Evolutionary conservation across 2,888 invertebrate genomes (phyloP), one percentile per base, ranked within the genome.

Genomic region (Bombylius major): DNA sequence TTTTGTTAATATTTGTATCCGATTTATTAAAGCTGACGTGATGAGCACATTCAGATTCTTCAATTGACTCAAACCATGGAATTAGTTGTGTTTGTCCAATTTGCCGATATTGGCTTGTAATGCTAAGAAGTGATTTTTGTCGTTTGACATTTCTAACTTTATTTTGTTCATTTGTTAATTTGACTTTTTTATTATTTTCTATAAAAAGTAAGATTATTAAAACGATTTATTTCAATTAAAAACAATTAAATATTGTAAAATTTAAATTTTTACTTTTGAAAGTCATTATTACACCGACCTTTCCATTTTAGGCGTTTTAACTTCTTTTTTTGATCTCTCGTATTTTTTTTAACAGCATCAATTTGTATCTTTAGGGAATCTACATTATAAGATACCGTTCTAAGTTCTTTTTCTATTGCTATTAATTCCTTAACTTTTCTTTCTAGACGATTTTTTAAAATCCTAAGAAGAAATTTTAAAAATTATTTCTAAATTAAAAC

Each of bases 391-490:
- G 65, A 50, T 5, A 68, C 63, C 14, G 65, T 65, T 60, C 64
- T 66, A 51, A 72, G 62, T 61, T 72, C 72, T 36, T 55, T 60
- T 53, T 71, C 63, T 36, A 70, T 60, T 53, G 58, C 58, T 23
- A 69, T 64, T 14, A 75, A 59, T 53, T 75, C 72, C 42, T 64
- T 57, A 3, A 60, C 57, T 31, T 47, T 36, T 11, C 51, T 54
- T 23, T 55, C 53, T n/a, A 59, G 31, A 31, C 53, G 50, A 11
- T 48, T 49, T 11, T 47, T 52, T 14, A 60, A 44, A 14, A 55
- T 23, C 33, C 60, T 60, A 23, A 9, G 14, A 48, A n/a, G 14
- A 47, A 52, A 39, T 42, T 9, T 11, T 42, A 42, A 42, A 42
- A 42, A 5, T 36, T 36, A 36, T 32, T 12, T 36, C 36, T 34